Base-by-base conservation (phyloP, 2,888 invertebrate species). In the Gnatocerus cornutus region DNA sequence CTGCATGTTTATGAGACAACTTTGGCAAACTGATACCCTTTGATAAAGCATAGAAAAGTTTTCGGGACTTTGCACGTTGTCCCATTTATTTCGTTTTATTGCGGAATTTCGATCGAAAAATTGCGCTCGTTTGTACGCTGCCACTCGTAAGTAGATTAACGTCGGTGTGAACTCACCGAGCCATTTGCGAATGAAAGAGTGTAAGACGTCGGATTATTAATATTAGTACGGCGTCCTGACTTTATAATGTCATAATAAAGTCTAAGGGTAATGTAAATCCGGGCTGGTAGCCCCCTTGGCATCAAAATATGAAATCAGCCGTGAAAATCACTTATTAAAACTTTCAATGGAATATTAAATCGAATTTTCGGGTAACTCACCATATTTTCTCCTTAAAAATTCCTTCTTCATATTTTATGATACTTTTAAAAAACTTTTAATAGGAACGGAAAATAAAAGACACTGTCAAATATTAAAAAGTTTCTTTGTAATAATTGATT, bases 1-100 rank as follows among this genome's bases (percentile, higher is more conserved):
- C 76, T 73, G 69, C 75, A 73, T 72, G 71, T 73, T 76, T 73
- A 75, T 75, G 71, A 73, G 76, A 71, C 74, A 73, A 76, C 69
- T 73, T 72, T 61, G 37, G 64, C 67, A 74, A 74, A 69, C 68
- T 73, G 72, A 75, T 74, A 74, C 71, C 70, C 74, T 72, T 74
- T 66, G 74, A 72, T 72, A 72, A 64, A 67, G 55, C 69, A 71
- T 71, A 33, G 67, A 69, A 68, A 70, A 71, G 63, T 64, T 64
- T 64, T 46, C 53, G 21, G 10, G 45, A 37, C 55, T 63, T 50
- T n/a, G 21, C 4, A 21, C 53, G 14, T 27, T 27, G 21, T 33
- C 12, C 21, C 27, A 29, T 55, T 55, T 64, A 43, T 65, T 55
- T 43, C 13, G 21, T 10, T 56, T 41, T 62, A 52, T 52, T 52